Percentiles rank a stretch among this genome's conserved stretches.
These are phyloP conservation scores for Lindbergichthys nudifrons DNA, from an alignment of 2,797 vertebrate genomes.

Conservation along the genomic window DNA sequence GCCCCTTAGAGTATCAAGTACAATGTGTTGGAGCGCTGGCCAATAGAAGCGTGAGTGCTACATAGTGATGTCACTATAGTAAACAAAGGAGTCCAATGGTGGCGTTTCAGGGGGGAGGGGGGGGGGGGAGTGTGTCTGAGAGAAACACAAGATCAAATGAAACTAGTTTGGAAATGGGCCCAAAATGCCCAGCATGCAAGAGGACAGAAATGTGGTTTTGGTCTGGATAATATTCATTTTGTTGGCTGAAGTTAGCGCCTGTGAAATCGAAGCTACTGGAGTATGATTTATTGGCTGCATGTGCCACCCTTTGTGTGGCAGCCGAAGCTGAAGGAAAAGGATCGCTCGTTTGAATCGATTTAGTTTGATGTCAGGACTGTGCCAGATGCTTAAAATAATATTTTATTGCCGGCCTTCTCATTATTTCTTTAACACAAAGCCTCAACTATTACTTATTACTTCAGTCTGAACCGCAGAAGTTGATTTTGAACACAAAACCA, in stretches of 20 bases:
- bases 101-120: too few species aligned
- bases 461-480: constrained; percentile 13
- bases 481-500: constrained; percentile 15
- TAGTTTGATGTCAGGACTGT: constrained; percentile 35
- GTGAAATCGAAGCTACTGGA: constrained; percentile 45
- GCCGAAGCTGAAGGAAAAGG: constrained; percentile 45
- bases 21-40: too few species aligned
- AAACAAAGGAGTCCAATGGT: too few species aligned
- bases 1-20: too few species aligned
- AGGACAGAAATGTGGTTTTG: constrained; percentile 40
- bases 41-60: too few species aligned
- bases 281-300: constrained; percentile 52
- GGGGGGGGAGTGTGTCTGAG: too few species aligned
- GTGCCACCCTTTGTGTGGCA: constrained; percentile 34
- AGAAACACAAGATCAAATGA: constrained; percentile 38
- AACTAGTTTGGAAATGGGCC: constrained; percentile 22
- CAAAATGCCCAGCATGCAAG: neutral
- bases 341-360: constrained; percentile 42
- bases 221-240: constrained; percentile 50
- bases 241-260: constrained; percentile 33
- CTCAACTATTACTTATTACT: constrained; percentile 15
- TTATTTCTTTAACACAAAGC: constrained; percentile 16
- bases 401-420: constrained; percentile 32
- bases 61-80: too few species aligned
- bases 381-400: constrained; percentile 47